A percentile compares a stretch with the other conserved stretches of the same genome.
phyloP scores from a whole-genome alignment of 2,888 invertebrate genomes.

The Acronicta leporina region DNA sequence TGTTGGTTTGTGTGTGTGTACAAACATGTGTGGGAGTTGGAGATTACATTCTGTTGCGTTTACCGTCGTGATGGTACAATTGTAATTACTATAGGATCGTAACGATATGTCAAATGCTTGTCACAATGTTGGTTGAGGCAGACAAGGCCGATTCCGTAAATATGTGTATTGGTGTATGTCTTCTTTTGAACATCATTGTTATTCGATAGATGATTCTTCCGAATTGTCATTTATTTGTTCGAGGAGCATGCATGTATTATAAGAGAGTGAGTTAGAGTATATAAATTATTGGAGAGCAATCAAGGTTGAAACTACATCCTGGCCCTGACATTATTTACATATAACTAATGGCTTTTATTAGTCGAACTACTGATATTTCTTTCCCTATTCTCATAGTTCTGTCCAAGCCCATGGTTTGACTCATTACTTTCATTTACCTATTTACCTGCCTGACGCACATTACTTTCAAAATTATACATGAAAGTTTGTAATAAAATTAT shows the following conservation, averaged over 20 bases:
- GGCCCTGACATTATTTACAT: slow-evolving; percentile 5
- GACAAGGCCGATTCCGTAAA: slow-evolving; percentile 47
- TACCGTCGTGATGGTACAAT: slow-evolving; percentile 60
- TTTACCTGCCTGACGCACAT: slow-evolving; percentile 27
- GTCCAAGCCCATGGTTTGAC: slow-evolving; percentile 13
- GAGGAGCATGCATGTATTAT: no score
- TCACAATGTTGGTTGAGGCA: slow-evolving; percentile 32
- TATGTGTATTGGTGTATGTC: slow-evolving; percentile 26
- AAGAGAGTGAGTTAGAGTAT: no score
- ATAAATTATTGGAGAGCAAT: background rate
- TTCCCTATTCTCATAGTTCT: slow-evolving; percentile 23
- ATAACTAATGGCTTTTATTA: background rate
- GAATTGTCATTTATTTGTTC: no score
- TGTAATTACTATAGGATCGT: slow-evolving; percentile 57
- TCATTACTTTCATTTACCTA: slow-evolving; percentile 37
- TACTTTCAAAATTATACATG: slow-evolving; percentile 29
- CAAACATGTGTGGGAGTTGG: slow-evolving; percentile 68
- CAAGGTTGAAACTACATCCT: slow-evolving; percentile 5
- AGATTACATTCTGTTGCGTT: slow-evolving; percentile 68
- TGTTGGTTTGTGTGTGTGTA: slow-evolving; percentile 59
- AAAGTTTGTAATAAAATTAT: slow-evolving; percentile 36
- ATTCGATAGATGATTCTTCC: no score
- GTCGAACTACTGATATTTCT: background rate
- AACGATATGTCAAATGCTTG: slow-evolving; percentile 48
- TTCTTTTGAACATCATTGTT: no score